Evolutionary conservation across 1,140 invertebrate species (phyloP).

Genomic region (Parasteatoda tepidariorum): DNA sequence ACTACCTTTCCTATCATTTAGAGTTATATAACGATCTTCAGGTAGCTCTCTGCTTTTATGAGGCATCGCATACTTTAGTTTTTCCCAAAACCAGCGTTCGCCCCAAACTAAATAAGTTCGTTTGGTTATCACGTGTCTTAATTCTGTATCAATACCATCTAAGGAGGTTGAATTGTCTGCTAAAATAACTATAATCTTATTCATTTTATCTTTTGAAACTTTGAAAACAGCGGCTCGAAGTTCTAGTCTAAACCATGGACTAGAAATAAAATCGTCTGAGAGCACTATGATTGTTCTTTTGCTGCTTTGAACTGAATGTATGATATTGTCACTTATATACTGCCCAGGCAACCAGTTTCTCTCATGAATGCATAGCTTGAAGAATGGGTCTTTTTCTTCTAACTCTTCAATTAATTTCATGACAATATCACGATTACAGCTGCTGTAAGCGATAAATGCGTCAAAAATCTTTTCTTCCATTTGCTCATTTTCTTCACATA

Average conservation of each 20-base stretch:
- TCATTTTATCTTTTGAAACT: slow-evolving; percentile 63
- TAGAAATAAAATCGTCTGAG: slow-evolving; percentile 91
- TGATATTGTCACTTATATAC: slow-evolving; percentile 86
- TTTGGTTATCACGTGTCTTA: slow-evolving; percentile 66
- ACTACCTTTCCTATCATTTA: neutral
- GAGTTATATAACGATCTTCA: too few relatives aligned
- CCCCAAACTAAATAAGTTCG: slow-evolving; percentile 70
- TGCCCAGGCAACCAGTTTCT: slow-evolving; percentile 87
- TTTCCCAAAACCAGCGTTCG: slow-evolving; percentile 67
- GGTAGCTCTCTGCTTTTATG: slow-evolving; percentile 16
- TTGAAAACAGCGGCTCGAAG: slow-evolving; percentile 80
- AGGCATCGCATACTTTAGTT: slow-evolving; percentile 67
- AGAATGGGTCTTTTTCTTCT: slow-evolving; percentile 67
- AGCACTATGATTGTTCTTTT: slow-evolving; percentile 89
- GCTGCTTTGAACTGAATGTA: slow-evolving; percentile 88
- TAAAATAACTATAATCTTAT: slow-evolving; percentile 81
- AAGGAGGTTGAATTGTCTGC: slow-evolving; percentile 75
- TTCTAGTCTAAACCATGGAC: slow-evolving; percentile 91
- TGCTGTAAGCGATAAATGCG: slow-evolving; percentile 87
- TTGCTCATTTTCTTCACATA: slow-evolving; percentile 71
- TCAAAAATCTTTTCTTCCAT: slow-evolving; percentile 81
- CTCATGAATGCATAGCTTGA: slow-evolving; percentile 88
- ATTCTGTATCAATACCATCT: slow-evolving; percentile 65
- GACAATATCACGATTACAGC: slow-evolving; percentile 78
- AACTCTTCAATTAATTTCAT: slow-evolving; percentile 75